Base-by-base conservation (phyloP, 2,888 invertebrate genomes). In the Diarsia mendica region DNA sequence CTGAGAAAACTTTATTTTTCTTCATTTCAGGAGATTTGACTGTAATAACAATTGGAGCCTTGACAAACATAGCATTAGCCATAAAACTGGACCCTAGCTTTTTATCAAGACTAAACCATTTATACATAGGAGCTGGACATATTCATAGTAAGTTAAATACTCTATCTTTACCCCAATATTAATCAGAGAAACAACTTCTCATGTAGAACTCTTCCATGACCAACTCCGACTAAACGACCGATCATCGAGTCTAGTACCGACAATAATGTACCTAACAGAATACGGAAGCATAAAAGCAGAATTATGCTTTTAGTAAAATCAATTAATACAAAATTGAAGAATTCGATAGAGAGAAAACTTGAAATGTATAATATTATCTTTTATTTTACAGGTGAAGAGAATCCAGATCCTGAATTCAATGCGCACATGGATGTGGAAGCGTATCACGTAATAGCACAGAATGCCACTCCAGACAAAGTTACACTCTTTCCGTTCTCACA, bases 91-190 rank as follows among this genome's bases (percentile, higher is more conserved):
- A 98, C 86, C 97, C 97, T 0, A 91, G 96, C 8, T 97, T 98
- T 89, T 92, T 97, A 0, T 89, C 94, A 33, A 96, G 97, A 80
- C 92, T 98, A 0, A 97, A 97, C 79, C 97, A 97, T 63, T 93
- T 98, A 53, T 98, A 97, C 90, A 96, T 98, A 6, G 98, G 98
- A 97, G 98, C 98, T 13, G 98, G 98, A 77, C 98, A 98, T 92
- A 97, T 97, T 83, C 96, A 97, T 86, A 98, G 98, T 98, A 95
- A 95, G 92, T 88, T 9, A 33, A 44, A 18, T 1, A 20, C 23
- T 46, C 1, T 1, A 55, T 9, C n/a, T n/a, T n/a, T n/a, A 20
- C 15, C 1, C 10, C 2, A 58, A 28, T 15, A 15, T 20, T 46
- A 10, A 46, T 4, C 2, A 39, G 44, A n/a, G 8, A 20, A 28